Base-by-base conservation (phyloP, 37 sponge, comb jelly and placozoan species). In the Crambe crambe region DNA sequence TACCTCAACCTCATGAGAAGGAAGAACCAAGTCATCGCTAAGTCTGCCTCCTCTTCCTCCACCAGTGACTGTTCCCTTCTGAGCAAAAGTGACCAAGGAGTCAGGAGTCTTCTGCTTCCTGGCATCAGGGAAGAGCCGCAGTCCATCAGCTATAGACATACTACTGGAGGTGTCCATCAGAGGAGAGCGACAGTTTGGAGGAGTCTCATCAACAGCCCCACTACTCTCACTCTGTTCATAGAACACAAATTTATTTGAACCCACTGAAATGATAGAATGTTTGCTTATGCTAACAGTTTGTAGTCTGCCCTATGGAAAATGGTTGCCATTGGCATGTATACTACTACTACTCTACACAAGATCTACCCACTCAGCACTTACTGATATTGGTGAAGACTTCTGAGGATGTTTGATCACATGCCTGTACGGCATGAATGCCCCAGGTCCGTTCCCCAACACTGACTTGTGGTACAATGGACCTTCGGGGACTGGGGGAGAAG, bases 371-470 rank as follows among this genome's bases (percentile, higher is more conserved):
- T n/a, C n/a, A n/a, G n/a, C n/a, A n/a, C 42, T 70, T 70, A 42
- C 71, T 17, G 58, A 20, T 3, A 34, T 36, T 5, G 75, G 75
- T 57, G 75, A 63, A 26, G 21, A n/a, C 27, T 27, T 35, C 21
- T 15, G 6, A 10, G 17, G 42, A 2, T 39, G 25, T 15, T 27
- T 41, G 77, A 77, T n/a, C 32, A 56, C 5, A 17, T 42, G 62
- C 30, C 18, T 54, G 82, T 82, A 82, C 2, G 82, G 74, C n/a
- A 42, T 51, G 51, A 82, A 82, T 25, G 82, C 82, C 21, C 82
- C 82, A 73, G 37, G 4, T 5, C 37, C 21, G 2, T n/a, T 59
- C 6, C 75, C 38, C 25, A 65, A 40, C 43, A 9, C n/a, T 10
- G 31, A 32, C 20, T 20, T 56, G 58, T 66, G 34, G 26, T 34